Conservation (phyloP, 2,113 vertebrate species). For the Sus scrofa region DNA sequence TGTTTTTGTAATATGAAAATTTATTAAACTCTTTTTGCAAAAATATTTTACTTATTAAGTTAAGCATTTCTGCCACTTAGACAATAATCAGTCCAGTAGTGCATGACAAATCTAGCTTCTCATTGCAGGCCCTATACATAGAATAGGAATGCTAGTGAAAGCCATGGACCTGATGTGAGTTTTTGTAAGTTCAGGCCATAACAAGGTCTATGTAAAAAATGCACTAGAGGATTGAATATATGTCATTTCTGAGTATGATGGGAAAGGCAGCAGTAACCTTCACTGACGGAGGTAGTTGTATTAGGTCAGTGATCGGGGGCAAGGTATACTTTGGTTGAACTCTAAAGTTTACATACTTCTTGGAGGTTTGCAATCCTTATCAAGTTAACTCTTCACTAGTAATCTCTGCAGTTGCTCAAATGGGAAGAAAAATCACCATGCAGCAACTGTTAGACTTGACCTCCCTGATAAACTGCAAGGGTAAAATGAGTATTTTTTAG, state of each 20-base stretch:
- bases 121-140: not conserved
- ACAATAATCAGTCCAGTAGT: not conserved
- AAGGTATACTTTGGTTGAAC: slow-evolving; percentile 38
- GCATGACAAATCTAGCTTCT: not conserved
- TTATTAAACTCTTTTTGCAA: not conserved
- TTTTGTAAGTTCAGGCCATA: not conserved
- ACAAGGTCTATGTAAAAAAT: not conserved
- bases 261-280: not conserved
- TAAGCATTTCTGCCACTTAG: slow-evolving; percentile 22
- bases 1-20: slow-evolving; percentile 55
- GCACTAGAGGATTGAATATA: not conserved
- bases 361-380: slow-evolving; percentile 29
- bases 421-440: slow-evolving; percentile 9
- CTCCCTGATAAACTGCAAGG: not conserved
- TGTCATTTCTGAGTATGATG: slow-evolving; percentile 31
- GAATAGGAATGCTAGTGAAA: slow-evolving; percentile 23
- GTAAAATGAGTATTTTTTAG: slow-evolving; percentile 54
- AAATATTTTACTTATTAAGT: slow-evolving; percentile 56
- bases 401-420: slow-evolving; percentile 41
- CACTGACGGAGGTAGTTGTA: slow-evolving; percentile 26
- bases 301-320: not conserved
- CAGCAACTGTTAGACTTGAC: not conserved
- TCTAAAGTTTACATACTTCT: slow-evolving; percentile 27
- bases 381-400: slow-evolving; percentile 36
- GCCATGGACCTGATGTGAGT: not conserved